Evolutionary conservation across 2,113 vertebrate genomes (phyloP).

Genomic region (Austrofundulus limnaeus): DNA sequence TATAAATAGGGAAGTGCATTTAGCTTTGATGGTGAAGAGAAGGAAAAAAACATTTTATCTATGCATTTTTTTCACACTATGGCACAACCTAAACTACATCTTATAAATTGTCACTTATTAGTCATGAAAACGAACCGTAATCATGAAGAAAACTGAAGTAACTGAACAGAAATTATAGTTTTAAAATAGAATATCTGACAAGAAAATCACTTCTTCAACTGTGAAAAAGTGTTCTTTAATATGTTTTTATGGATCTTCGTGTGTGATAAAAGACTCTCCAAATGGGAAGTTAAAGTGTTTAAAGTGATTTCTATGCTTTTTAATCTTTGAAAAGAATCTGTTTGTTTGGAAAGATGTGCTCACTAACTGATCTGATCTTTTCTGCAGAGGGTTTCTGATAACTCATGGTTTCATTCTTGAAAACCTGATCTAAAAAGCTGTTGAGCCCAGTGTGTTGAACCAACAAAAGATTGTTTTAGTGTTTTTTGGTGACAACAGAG

Average conservation of each 20-base stretch:
- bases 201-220: no score
- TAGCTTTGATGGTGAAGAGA: constrained; percentile 16
- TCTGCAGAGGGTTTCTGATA: background rate
- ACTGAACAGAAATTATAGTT: no score
- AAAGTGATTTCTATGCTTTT: background rate
- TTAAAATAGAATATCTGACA: no score
- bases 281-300: background rate
- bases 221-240: no score
- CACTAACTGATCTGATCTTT: background rate
- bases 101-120: background rate
- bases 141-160: no score
- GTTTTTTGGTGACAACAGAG: constrained; percentile 37
- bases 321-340: background rate
- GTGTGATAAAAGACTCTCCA: background rate
- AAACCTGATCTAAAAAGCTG: background rate
- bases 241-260: no score
- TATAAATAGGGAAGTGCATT: constrained; percentile 9
- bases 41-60: background rate
- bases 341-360: background rate
- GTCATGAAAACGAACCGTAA: background rate
- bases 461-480: constrained; percentile 33
- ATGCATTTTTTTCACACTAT: constrained; percentile 1
- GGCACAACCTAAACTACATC: background rate
- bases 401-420: background rate
- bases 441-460: constrained; percentile 9